These are phyloP conservation scores for Tautogolabrus adspersus DNA, from an alignment of 2,113 vertebrate species.

Conservation along the genomic window DNA sequence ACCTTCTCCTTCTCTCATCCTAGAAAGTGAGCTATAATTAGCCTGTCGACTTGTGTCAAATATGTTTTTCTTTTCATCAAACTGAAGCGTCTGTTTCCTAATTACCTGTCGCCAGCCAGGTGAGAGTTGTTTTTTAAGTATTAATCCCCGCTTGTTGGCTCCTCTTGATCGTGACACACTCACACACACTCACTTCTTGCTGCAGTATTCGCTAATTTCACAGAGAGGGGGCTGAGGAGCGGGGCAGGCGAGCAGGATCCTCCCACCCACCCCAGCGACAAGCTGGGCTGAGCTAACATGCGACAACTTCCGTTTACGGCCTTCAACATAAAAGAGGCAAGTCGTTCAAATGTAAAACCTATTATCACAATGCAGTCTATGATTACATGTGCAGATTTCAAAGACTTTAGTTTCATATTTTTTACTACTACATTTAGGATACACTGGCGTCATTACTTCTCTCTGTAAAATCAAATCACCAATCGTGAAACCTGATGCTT, in stretches of 20 bases:
- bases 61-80: constrained; percentile 4
- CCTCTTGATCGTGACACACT: constrained; percentile 42
- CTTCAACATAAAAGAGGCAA: constrained; percentile 52
- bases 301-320: rapidly evolving
- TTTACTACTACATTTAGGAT: too few species aligned
- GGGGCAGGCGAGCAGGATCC: constrained; percentile 68
- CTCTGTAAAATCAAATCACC: too few species aligned
- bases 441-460: too few species aligned
- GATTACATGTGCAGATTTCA: too few species aligned
- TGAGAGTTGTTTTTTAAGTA: constrained; percentile 18
- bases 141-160: constrained; percentile 36
- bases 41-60: constrained; percentile 34
- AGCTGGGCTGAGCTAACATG: background rate
- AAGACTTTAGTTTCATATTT: too few species aligned
- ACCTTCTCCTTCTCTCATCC: constrained; percentile 57
- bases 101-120: constrained; percentile 62
- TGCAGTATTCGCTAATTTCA: constrained; percentile 76
- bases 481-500: too few species aligned
- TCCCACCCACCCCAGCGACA: constrained; percentile 60
- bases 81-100: constrained; percentile 17
- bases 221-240: constrained; percentile 67
- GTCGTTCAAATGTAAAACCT: too few species aligned
- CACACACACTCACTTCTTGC: constrained; percentile 57
- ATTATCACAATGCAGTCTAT: too few species aligned
- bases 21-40: constrained; percentile 54